Evolutionary conservation across 2,797 vertebrate species (phyloP), one percentile per base, ranked within the genome.

Genomic region (Rhincodon typus): DNA sequence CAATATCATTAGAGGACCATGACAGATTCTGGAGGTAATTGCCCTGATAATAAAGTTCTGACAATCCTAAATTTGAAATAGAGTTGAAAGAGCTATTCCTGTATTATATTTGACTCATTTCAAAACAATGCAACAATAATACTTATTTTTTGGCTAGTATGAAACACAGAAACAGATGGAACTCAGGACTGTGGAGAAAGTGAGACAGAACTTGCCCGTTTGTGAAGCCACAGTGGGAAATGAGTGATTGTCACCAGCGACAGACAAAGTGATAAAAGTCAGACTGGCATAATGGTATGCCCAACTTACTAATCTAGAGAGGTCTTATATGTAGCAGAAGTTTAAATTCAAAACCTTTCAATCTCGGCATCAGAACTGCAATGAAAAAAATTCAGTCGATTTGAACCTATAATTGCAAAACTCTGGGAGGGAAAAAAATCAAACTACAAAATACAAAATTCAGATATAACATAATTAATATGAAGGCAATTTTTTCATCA

Each of bases 331-430:
- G 94, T 95, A 46, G 70, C 94, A 95, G 94, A 74, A 57, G 69
- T 72, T 95, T 95, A 95, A 77, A 95, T 98, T 99, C 98, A 99
- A 97, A 99, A 98, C 96, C 98, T 98, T 97, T 98, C 98, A 98
- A 98, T 98, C 97, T 98, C 98, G 98, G 98, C 98, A 98, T 98
- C 98, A 96, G 98, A 97, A 96, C 98, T 99, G 98, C 96, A 98
- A 99, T 98, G 98, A 99, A 99, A 98, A 98, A 98, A 98, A 98
- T 98, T 96, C 97, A 96, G 93, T 97, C 97, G 97, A 98, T 98
- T 98, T 99, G 97, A 97, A 97, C 96, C 87, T 96, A 86, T 77
- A 50, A 57, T 72, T 95, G 25, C 46, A 34, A 95, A 95, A 95
- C 13, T 53, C 46, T 46, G 27, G 88, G 27, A 53, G 70, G 94